Evolutionary conservation across 1,140 invertebrate genomes (phyloP), one percentile per base, ranked within the genome.

Genomic region (Eupristina koningsbergeri): DNA sequence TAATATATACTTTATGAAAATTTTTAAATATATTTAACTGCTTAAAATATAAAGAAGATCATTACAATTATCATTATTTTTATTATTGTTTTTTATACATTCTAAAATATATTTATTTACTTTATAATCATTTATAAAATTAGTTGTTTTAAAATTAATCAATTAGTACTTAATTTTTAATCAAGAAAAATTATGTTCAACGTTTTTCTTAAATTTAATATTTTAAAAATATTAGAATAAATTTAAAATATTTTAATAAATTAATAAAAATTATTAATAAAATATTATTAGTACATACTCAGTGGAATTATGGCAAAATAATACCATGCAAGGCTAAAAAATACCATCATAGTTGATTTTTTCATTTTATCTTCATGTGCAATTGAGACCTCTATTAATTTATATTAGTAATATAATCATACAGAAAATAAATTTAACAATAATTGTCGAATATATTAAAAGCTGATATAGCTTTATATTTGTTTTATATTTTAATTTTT

Each of bases 301-400:
- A 76, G 22, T 17, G 71, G 77, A 39, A 69, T 0, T 0, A 80
- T 26, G 3, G 19, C 53, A 41, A 83, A 31, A 50, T 34, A 83
- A 26, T 3, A 78, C 63, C 47, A 71, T 0, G 26, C 39, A 15
- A 61, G 17, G 47, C 63, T 11, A 11, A 79, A 29, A 26, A 61
- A 39, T 1, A 71, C 22, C 47, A 58, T 71, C 0, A n/a, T 71
- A 31, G 9, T 73, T 8, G 61, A 58, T 39, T 22, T 8, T 63
- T 39, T 83, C 75, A 39, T 83, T 22, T 75, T 13, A 26, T 58
- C 3, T 34, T 82, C 41, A 17, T 67, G 39, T 19, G 61, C 19
- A 39, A 41, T 26, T 41, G 0, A 45, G 45, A 73, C 1, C 0
- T 9, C n/a, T n/a, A n/a, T n/a, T n/a, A n/a, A n/a, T n/a, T n/a